A percentile compares a stretch with the other conserved stretches of the same genome.
phyloP scores from a whole-genome alignment of 2,797 vertebrate species.

The Cetoscarus ocellatus region DNA sequence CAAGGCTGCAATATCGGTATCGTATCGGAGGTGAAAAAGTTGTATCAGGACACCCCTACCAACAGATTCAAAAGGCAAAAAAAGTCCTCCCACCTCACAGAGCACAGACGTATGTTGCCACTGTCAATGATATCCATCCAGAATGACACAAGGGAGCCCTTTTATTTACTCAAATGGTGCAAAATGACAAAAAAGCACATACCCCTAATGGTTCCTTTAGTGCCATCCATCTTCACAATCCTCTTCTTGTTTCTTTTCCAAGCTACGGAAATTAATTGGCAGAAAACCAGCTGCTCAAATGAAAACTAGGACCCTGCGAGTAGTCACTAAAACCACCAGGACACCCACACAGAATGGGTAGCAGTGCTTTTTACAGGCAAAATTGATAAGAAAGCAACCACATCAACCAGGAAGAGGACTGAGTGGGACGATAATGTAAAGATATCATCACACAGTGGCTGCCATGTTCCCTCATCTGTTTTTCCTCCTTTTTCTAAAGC shows the following conservation, averaged over 20 bases:
- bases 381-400: too few species aligned
- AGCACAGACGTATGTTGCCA: too few species aligned
- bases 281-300: slow-evolving; percentile 34
- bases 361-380: neutral
- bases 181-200: too few species aligned
- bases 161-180: too few species aligned
- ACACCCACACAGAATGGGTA: neutral
- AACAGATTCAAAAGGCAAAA: too few species aligned
- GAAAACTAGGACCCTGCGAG: slow-evolving; percentile 1
- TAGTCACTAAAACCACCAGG: neutral
- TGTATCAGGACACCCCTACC: too few species aligned
- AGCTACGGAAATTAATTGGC: slow-evolving; percentile 24
- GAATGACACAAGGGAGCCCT: too few species aligned
- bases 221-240: slow-evolving; percentile 3
- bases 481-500: slow-evolving; percentile 17
- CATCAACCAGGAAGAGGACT: neutral
- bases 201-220: neutral
- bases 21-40: too few species aligned
- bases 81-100: too few species aligned
- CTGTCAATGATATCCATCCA: too few species aligned
- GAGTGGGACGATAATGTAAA: slow-evolving; percentile 22
- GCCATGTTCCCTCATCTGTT: neutral
- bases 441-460: neutral
- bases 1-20: too few species aligned
- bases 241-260: slow-evolving; percentile 4